A percentile compares a stretch with the other conserved stretches of the same genome.
These are phyloP conservation scores for Sardinella longiceps DNA, from an alignment of 2,797 vertebrate genomes.

Conservation along the genomic window DNA sequence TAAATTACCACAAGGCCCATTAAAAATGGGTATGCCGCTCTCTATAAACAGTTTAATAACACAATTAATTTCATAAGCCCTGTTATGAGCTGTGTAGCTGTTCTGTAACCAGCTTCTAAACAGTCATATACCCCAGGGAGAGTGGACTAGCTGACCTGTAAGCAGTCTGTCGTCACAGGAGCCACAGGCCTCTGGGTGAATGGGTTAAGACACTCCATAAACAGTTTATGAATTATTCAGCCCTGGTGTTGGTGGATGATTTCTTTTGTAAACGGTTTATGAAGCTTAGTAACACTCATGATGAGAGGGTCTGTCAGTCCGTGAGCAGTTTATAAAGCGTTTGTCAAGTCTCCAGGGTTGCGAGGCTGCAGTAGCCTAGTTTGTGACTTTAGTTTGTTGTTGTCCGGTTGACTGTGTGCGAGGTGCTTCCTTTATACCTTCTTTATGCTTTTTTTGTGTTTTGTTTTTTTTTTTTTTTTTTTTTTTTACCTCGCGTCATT, in stretches of 20 bases:
- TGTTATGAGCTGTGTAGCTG: slow-evolving; percentile 2
- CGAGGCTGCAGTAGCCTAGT: slow-evolving; percentile 12
- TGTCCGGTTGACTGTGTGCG: slow-evolving; percentile 7
- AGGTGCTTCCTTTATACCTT: not conserved
- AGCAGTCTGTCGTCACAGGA: not conserved
- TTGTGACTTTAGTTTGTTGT: slow-evolving; percentile 22
- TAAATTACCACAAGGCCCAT: slow-evolving; percentile 4
- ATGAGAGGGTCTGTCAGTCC: not conserved
- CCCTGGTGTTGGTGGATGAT: not conserved
- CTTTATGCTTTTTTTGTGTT: slow-evolving; percentile 40
- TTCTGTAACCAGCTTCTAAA: not conserved
- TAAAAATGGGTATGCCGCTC: not conserved
- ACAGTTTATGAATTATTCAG: not conserved
- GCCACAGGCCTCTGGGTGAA: not conserved
- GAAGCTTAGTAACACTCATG: not conserved
- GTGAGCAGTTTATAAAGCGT: slow-evolving; percentile 1
- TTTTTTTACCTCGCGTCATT: slow-evolving; percentile 29
- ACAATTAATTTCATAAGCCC: not conserved
- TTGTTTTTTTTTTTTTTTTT: slow-evolving; percentile 24
- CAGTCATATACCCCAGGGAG: not conserved
- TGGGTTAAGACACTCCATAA: slow-evolving; percentile 9
- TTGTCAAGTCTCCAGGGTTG: not conserved
- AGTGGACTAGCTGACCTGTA: not conserved
- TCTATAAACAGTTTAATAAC: not conserved
- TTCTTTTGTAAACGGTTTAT: not conserved